A percentile compares a stretch with the other conserved stretches of the same genome.
Conservation (phyloP, 2,797 vertebrate species). For the Remorina albescens region DNA sequence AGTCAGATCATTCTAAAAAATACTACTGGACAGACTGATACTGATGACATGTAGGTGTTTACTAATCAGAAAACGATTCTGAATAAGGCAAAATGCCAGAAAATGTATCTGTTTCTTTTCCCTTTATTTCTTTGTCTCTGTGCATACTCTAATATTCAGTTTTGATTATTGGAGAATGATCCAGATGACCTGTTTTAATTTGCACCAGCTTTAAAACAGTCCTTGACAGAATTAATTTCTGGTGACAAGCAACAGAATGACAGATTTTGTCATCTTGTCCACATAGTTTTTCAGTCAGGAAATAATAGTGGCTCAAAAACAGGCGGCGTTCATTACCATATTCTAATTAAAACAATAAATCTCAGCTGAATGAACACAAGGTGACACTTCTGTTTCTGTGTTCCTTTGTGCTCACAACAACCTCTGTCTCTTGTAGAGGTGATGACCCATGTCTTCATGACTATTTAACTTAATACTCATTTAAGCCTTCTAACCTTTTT, state of each 20-base stretch:
- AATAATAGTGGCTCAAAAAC: slow-evolving; percentile 11
- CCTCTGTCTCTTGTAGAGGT: slow-evolving; percentile 15
- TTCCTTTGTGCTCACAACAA: slow-evolving; percentile 24
- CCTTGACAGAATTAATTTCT: slow-evolving; percentile 38
- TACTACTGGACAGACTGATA: slow-evolving; percentile 34
- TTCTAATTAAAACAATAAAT: slow-evolving; percentile 60
- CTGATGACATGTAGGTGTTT: slow-evolving; percentile 20
- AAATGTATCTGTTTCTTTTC: background rate
- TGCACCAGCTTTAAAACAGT: slow-evolving; percentile 22
- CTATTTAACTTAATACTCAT: slow-evolving; percentile 38
- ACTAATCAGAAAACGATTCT: slow-evolving; percentile 24
- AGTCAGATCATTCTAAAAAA: slow-evolving; percentile 37
- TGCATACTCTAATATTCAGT: background rate
- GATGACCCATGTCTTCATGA: slow-evolving; percentile 33
- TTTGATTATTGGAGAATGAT: slow-evolving; percentile 9
- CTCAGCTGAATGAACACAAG: slow-evolving; percentile 37
- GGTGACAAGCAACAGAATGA: slow-evolving; percentile 14
- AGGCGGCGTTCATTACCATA: slow-evolving; percentile 51
- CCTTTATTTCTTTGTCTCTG: background rate
- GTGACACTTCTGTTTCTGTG: slow-evolving; percentile 33
- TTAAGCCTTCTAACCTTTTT: background rate
- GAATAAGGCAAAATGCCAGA: slow-evolving; percentile 24
- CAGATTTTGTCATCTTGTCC: slow-evolving; percentile 48
- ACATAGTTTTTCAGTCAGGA: slow-evolving; percentile 50
- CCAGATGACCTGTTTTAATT: slow-evolving; percentile 5